A percentile compares a stretch with the other conserved stretches of the same genome.
These are phyloP conservation scores for Andrena minutula DNA, from an alignment of 2,888 invertebrate species.

Conservation along the genomic window DNA sequence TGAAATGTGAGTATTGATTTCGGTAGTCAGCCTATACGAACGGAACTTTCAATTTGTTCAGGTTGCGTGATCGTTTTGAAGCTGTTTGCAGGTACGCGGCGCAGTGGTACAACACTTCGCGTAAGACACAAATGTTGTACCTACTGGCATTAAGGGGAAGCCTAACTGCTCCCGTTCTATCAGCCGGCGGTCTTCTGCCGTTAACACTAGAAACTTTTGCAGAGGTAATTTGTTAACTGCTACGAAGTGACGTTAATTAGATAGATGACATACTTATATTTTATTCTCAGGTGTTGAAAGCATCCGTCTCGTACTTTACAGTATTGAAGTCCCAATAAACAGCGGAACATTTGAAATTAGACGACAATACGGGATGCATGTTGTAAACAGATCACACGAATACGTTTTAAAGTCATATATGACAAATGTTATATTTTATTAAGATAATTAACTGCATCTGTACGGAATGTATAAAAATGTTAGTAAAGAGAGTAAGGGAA, in stretches of 20 bases:
- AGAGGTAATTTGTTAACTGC: constrained; percentile 7
- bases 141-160: neutral
- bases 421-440: no score
- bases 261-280: neutral
- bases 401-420: neutral
- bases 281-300: neutral
- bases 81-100: no score
- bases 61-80: no score
- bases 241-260: neutral
- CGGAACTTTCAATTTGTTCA: no score
- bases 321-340: constrained; percentile 6
- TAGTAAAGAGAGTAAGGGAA: no score
- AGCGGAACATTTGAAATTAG: no score
- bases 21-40: no score
- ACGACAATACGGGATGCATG: no score
- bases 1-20: no score
- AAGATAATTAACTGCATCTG: no score
- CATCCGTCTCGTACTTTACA: constrained; percentile 19
- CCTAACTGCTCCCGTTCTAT: neutral
- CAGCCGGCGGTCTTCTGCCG: neutral
- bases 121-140: neutral
- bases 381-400: neutral
- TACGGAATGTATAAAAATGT: no score
- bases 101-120: no score
- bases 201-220: neutral